A percentile compares a stretch with the other conserved stretches of the same genome.
Conservation (phyloP, 2,888 invertebrate genomes). For the Ceratothoa steindachneri region DNA sequence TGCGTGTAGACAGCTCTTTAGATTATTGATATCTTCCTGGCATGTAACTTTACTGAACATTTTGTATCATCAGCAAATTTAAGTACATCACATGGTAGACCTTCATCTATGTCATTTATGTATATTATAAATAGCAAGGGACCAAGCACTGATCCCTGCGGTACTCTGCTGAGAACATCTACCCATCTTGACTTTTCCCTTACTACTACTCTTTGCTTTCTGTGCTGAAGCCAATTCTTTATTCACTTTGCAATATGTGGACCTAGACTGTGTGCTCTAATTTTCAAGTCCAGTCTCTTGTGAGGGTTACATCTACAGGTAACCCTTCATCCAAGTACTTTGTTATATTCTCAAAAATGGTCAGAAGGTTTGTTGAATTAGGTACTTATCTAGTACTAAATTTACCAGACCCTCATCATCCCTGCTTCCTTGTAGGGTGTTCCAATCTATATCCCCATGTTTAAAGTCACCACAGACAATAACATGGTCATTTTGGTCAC, state of each 20-base stretch:
- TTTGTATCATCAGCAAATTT: constrained; percentile 8
- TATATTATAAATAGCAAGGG: neutral
- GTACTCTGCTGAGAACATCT: neutral
- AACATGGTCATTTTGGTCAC: too few relatives aligned
- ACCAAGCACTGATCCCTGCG: neutral
- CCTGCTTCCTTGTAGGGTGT: too few relatives aligned
- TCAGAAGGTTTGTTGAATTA: too few relatives aligned
- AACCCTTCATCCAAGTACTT: too few relatives aligned
- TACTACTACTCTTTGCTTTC: neutral
- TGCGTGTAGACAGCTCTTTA: neutral
- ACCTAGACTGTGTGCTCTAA: neutral
- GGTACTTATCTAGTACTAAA: too few relatives aligned
- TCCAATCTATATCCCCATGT: too few relatives aligned
- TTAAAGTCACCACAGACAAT: too few relatives aligned
- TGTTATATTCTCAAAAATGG: too few relatives aligned
- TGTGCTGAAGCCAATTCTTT: neutral
- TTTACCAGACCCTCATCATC: too few relatives aligned
- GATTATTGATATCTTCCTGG: too few relatives aligned
- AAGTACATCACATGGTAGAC: neutral
- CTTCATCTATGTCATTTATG: neutral
- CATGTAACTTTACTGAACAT: too few relatives aligned
- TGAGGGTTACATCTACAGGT: too few relatives aligned
- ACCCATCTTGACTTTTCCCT: neutral
- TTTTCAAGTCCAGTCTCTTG: neutral
- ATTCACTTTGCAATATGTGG: neutral